Evolutionary conservation across 2,113 vertebrate genomes (phyloP), one percentile per base, ranked within the genome.

Genomic region (Ancistrus triradiatus): DNA sequence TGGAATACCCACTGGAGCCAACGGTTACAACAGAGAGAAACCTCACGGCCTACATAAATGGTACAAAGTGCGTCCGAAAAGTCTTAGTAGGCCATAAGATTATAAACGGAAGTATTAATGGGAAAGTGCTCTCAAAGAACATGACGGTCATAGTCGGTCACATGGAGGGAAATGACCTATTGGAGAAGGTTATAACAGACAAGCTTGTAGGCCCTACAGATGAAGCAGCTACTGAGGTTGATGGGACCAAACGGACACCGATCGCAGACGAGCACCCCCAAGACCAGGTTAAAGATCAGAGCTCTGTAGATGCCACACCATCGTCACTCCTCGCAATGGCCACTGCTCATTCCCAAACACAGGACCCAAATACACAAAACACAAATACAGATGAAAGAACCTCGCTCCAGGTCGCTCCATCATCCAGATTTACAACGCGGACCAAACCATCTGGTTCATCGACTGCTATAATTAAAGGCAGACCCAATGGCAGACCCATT

Each of bases 31-130:
- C 38, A n/a, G 38, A 42, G 35, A 78, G 51, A 65, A 76, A 50
- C 24, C 43, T 52, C 11, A 63, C 59, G 1, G 14, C 19, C 60
- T 52, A 21, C 19, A 67, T 68, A 33, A 77, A 79, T 33, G 73
- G 78, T n/a, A 81, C 71, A 49, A 83, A 82, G 66, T 87, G 83
- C 66, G 7, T 83, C n/a, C 78, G 85, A 44, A 85, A 78, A 62
- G 47, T 84, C 15, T 71, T 74, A 69, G 72, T 84, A 53, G 80
- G 77, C n/a, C 77, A 80, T 52, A 44, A 59, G n/a, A 78, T 48
- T 55, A 44, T 81, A 7, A 14, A 66, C 9, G 21, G n/a, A n/a
- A 35, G 18, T 14, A 50, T 42, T 14, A 42, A 42, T 1, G 37
- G 37, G 13, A 40, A 42, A 1, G 38, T n/a, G n/a, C n/a, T 42